Conservation (phyloP, 2,797 vertebrate species). For the Meriones psammophilus region DNA sequence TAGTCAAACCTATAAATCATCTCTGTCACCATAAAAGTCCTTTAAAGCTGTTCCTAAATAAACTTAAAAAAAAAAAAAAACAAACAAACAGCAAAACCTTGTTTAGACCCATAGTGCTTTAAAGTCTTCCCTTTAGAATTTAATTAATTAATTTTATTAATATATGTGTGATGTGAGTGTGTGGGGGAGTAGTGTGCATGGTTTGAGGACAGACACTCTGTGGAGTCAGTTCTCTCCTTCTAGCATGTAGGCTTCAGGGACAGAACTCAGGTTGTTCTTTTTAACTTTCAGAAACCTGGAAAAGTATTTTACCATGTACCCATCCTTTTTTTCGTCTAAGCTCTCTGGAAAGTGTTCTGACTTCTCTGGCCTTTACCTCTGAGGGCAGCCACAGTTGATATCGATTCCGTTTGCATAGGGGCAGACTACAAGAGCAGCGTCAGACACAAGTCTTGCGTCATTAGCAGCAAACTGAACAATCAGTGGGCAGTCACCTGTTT, state of each 20-base stretch:
- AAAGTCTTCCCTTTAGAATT: constrained; percentile 23
- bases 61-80: neutral
- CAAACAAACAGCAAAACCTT: neutral
- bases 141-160: neutral
- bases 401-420: constrained; percentile 97
- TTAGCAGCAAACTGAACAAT: constrained; percentile 98
- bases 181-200: neutral
- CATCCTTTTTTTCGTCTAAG: constrained; percentile 67
- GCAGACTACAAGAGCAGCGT: constrained; percentile 93
- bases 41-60: constrained; percentile 45
- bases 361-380: constrained; percentile 92
- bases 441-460: constrained; percentile 94
- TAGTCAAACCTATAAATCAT: neutral
- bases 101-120: constrained; percentile 10
- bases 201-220: no score
- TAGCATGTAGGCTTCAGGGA: neutral
- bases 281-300: constrained; percentile 67
- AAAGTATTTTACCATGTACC: constrained; percentile 73
- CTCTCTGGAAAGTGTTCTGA: constrained; percentile 58
- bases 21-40: constrained; percentile 9
- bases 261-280: constrained; percentile 48
- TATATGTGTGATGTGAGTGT: no score
- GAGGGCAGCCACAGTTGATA: constrained; percentile 98
- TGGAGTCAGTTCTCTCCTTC: neutral
- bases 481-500: constrained; percentile 94